These are phyloP conservation scores for Hylia prasina DNA, from an alignment of 2,113 vertebrate species.

Conservation along the genomic window DNA sequence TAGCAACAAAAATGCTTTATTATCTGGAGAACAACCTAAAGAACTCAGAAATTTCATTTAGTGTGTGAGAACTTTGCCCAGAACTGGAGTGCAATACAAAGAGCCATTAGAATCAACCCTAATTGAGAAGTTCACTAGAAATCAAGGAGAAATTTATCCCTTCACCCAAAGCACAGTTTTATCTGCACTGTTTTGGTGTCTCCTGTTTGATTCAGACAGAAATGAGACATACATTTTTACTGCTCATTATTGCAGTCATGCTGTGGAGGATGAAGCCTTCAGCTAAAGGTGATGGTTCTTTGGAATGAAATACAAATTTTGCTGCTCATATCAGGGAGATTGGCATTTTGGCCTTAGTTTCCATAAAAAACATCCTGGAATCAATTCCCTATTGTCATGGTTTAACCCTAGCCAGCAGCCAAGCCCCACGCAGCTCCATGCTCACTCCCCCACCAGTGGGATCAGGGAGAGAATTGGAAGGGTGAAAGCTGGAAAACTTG, in stretches of 20 bases:
- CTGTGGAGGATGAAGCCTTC: not conserved
- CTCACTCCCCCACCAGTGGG: not conserved
- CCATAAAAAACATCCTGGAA: not conserved
- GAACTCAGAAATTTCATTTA: not conserved
- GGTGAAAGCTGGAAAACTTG: not conserved
- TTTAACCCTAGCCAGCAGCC: not conserved
- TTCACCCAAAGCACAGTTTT: not conserved
- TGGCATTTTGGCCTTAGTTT: not conserved
- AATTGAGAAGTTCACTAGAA: not conserved
- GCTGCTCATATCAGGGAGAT: not conserved
- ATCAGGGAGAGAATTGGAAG: not conserved
- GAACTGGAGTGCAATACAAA: not conserved
- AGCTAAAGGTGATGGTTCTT: not conserved
- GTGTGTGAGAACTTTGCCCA: not conserved
- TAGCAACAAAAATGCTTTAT: not conserved
- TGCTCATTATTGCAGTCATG: not conserved
- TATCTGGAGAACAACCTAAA: not conserved
- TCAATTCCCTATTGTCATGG: not conserved
- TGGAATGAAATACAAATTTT: not conserved
- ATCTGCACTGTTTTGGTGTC: not conserved
- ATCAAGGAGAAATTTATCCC: not conserved
- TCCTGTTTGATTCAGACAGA: not conserved
- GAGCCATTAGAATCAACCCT: not conserved
- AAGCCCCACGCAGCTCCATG: rapidly evolving
- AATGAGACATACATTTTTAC: not conserved